Conservation (phyloP, 2,113 vertebrate genomes). For the Murina feae region DNA sequence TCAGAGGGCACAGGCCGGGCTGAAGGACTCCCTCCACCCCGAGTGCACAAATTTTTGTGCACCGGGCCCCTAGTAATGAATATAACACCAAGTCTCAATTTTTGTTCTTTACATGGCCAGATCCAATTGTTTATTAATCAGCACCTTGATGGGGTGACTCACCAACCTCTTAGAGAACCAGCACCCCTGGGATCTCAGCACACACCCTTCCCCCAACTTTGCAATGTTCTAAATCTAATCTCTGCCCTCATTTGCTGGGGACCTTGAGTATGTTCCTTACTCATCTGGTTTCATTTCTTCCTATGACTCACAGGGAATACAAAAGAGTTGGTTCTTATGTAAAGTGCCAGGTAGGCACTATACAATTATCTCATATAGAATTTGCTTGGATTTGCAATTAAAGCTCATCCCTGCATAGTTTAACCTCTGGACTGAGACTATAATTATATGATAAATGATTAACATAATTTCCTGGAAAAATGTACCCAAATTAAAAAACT, state of each 20-base stretch:
- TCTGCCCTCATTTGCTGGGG: neutral
- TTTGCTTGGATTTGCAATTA: neutral
- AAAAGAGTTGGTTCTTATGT: neutral
- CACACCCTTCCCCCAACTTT: neutral
- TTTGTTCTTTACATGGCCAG: neutral
- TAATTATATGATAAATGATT: constrained; percentile 42
- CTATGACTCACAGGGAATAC: neutral
- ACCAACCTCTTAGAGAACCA: neutral
- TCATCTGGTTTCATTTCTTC: neutral
- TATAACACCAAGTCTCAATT: neutral
- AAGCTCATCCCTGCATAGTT: neutral
- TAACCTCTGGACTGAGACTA: constrained; percentile 55
- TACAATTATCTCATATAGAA: neutral
- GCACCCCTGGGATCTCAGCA: neutral
- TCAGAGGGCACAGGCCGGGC: too few species aligned
- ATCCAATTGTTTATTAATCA: neutral
- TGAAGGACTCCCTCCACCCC: too few species aligned
- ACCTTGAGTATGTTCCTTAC: constrained; percentile 16
- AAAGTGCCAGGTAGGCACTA: neutral
- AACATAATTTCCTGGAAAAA: constrained; percentile 21
- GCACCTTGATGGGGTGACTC: neutral
- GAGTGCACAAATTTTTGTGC: too few species aligned
- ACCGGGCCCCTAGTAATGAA: too few species aligned
- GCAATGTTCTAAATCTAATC: constrained; percentile 42
- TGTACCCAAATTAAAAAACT: neutral